These are phyloP conservation scores for Sibirionetta formosa DNA, from an alignment of 2,797 vertebrate species.

Conservation along the genomic window DNA sequence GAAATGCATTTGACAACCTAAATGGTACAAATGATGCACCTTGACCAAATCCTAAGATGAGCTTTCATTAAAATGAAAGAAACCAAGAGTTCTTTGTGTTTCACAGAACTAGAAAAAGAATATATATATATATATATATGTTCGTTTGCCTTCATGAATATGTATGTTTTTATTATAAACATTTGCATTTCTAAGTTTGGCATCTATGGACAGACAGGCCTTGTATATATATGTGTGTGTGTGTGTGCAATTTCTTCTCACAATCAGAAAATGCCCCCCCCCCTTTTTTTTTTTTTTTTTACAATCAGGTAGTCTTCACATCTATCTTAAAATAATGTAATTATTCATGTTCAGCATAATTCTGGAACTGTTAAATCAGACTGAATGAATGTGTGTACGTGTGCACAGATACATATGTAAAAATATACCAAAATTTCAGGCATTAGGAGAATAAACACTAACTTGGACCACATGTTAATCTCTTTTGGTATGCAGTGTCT, in stretches of 20 bases:
- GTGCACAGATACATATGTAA: neutral
- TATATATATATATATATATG: too few relatives aligned
- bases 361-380: neutral
- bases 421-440: neutral
- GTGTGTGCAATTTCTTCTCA: neutral
- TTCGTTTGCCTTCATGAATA: neutral
- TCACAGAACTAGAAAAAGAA: neutral
- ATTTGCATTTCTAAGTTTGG: neutral
- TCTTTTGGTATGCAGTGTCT: neutral
- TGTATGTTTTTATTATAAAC: neutral
- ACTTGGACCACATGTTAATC: neutral
- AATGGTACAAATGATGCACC: neutral
- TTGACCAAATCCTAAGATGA: neutral
- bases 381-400: neutral
- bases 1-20: neutral
- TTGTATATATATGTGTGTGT: neutral
- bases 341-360: neutral
- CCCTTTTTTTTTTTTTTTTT: neutral
- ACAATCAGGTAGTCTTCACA: neutral
- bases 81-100: neutral
- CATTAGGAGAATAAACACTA: neutral
- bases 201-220: neutral
- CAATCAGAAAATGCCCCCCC: neutral
- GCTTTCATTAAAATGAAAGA: neutral
- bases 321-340: neutral